phyloP scores from a whole-genome alignment of 2,888 invertebrate genomes.

The Gonocerus acuteangulatus region DNA sequence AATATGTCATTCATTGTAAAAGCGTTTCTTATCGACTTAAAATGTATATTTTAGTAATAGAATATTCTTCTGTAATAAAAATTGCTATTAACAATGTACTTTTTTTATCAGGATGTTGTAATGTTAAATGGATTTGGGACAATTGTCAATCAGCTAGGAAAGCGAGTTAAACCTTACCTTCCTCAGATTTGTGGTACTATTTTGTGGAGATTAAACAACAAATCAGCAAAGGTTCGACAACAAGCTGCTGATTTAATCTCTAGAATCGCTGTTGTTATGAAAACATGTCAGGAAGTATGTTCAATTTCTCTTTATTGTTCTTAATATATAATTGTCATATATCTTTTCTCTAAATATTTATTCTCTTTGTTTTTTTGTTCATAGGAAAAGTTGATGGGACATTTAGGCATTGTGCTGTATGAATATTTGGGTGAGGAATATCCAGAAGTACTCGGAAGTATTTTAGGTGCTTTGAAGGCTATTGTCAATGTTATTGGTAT shows the following conservation, averaged over 20 bases:
- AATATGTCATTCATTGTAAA: too few species aligned
- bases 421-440: constrained; percentile 99
- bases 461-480: constrained; percentile 95
- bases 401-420: constrained; percentile 96
- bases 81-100: too few species aligned
- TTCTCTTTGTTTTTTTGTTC: constrained; percentile 21
- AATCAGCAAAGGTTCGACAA: constrained; percentile 97
- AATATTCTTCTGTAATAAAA: too few species aligned
- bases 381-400: constrained; percentile 97
- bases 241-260: constrained; percentile 99
- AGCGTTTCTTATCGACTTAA: too few species aligned
- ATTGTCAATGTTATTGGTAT: constrained; percentile 99
- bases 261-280: constrained; percentile 97
- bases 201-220: constrained; percentile 97
- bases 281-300: constrained; percentile 89
- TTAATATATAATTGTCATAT: not conserved
- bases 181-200: constrained; percentile 99
- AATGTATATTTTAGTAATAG: too few species aligned
- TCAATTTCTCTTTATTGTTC: not conserved
- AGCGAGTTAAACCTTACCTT: constrained; percentile 94
- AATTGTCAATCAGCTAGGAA: constrained; percentile 94
- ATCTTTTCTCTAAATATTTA: not conserved
- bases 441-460: constrained; percentile 96
- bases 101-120: constrained; percentile 82
- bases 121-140: constrained; percentile 99